Base-by-base conservation (phyloP, 2,113 vertebrate species). In the Spea bombifrons region DNA sequence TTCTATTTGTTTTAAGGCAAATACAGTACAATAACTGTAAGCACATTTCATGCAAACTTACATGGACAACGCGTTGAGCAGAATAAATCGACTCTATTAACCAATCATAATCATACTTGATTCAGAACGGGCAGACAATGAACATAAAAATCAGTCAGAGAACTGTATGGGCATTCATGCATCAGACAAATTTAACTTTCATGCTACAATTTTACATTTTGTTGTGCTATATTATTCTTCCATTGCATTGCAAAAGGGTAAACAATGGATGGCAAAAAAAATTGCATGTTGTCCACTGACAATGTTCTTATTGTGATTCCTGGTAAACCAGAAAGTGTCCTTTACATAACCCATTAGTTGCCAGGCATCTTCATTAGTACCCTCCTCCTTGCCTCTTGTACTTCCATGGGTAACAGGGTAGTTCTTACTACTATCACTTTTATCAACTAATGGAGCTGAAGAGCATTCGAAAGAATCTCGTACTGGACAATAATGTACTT, bases 1-100 rank as follows among this genome's bases (percentile, higher is more conserved):
- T 69, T 69, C 52, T 69, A 76, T 69, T 69, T 76, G 49, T 70
- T 76, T 76, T 70, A 8, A 66, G 70, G 53, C 66, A 76, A 70
- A 48, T 76, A 76, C 69, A 70, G 65, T 61, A 76, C 74, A 67
- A 76, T 76, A 67, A 68, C 64, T 68, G 65, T 76, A 76, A 76
- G 67, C 64, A 76, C 64, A 76, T 43, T 76, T 76, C 49, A 76
- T 76, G 74, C 64, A 67, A 76, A 76, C 67, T 4, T 67, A 76
- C 50, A 63, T 49, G 13, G 50, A 76, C 49, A 12, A 64, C 67
- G 46, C 75, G 69, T 76, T 76, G 52, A 61, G 53, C 66, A 70
- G 61, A 76, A 76, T 50, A 76, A 76, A 76, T 76, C 43, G 15
- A 17, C 69, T 76, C 66, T 76, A 61, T 76, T 76, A 76, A 45